Evolutionary conservation across 2,113 vertebrate genomes (phyloP).

Genomic region (Seriola dumerili): DNA sequence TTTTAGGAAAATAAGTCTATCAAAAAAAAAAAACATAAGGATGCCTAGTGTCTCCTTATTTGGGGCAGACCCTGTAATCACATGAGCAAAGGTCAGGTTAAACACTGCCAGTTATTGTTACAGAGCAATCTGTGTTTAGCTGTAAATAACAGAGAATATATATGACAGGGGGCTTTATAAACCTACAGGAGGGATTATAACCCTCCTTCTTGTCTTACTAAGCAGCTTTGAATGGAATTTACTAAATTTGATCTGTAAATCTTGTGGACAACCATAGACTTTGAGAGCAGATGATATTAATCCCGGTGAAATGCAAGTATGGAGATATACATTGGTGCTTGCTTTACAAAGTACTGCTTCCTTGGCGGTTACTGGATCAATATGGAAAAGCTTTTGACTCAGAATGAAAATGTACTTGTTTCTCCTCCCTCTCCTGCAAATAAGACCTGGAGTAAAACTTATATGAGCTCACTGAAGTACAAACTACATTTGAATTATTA

Average conservation of each 20-base stretch:
- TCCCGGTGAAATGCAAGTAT: constrained; percentile 7
- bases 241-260: constrained; percentile 56
- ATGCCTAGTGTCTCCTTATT: neutral
- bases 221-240: constrained; percentile 63
- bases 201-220: constrained; percentile 53
- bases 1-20: neutral
- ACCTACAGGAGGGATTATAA: constrained; percentile 52
- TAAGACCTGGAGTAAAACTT: neutral
- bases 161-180: constrained; percentile 29
- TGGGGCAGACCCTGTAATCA: neutral
- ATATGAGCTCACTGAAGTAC: neutral
- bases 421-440: neutral
- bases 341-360: neutral
- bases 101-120: neutral
- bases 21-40: neutral
- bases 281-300: constrained; percentile 46
- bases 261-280: constrained; percentile 28
- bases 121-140: constrained; percentile 42
- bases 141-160: constrained; percentile 38
- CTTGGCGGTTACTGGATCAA: neutral
- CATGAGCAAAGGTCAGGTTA: constrained; percentile 20
- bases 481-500: neutral
- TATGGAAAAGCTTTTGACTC: neutral
- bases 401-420: neutral
- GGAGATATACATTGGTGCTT: neutral